Conservation (phyloP, 2,797 vertebrate species). For the Acrossocheilus wenchowensis region DNA sequence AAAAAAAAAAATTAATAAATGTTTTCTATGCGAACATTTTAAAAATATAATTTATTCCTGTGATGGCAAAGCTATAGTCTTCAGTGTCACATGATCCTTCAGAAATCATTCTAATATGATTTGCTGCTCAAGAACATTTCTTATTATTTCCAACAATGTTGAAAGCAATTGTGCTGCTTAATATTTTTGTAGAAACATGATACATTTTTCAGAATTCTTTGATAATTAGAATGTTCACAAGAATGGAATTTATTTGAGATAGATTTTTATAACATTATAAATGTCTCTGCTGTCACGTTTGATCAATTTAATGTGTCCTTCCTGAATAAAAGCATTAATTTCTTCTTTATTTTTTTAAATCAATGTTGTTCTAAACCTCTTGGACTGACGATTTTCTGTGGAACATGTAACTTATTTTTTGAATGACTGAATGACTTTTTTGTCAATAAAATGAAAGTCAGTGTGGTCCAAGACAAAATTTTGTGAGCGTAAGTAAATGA, state of each 20-base stretch:
- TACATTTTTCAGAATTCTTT: background rate
- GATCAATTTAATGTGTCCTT: background rate
- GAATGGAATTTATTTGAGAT: background rate
- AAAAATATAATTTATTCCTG: background rate
- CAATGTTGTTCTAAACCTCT: too few species aligned
- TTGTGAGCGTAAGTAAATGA: background rate
- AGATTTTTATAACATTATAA: background rate
- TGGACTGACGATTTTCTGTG: background rate
- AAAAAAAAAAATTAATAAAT: background rate
- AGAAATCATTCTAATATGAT: background rate
- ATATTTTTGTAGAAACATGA: background rate
- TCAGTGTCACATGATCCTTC: background rate
- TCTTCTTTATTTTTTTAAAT: background rate
- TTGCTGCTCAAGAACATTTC: background rate
- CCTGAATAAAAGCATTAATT: background rate
- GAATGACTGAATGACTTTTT: background rate
- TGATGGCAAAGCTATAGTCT: background rate
- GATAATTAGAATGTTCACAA: background rate
- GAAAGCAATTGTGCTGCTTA: background rate
- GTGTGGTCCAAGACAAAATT: too few species aligned
- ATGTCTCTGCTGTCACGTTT: background rate
- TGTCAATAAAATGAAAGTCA: too few species aligned
- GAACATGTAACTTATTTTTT: background rate
- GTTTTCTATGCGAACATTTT: background rate
- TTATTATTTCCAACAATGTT: background rate